A percentile compares a stretch with the other conserved stretches of the same genome.
Conservation (phyloP, 2,797 vertebrate genomes). For the Scomberomorus guttatus region DNA sequence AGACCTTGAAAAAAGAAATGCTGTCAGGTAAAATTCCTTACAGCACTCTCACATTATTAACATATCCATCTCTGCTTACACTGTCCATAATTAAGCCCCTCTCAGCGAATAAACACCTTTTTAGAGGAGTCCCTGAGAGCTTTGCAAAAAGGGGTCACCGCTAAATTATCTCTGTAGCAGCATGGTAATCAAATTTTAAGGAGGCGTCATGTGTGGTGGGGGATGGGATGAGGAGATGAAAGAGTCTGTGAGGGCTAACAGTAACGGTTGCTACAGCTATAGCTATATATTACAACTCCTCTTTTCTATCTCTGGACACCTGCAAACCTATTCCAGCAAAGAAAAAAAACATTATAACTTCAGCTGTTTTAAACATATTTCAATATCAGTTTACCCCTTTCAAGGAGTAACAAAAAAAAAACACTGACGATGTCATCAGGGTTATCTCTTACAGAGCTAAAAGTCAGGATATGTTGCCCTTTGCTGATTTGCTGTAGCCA, state of each 20-base stretch:
- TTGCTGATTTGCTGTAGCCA: no score
- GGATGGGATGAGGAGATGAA: neutral
- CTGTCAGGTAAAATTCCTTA: neutral
- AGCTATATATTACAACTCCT: neutral
- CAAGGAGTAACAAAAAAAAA: no score
- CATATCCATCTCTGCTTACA: neutral
- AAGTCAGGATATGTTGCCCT: no score
- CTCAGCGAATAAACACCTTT: slow-evolving; percentile 24
- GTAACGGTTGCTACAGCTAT: slow-evolving; percentile 2
- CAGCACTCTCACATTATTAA: slow-evolving; percentile 1
- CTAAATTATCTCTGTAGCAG: slow-evolving; percentile 28
- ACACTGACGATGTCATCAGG: no score
- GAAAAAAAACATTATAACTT: neutral
- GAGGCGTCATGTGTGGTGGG: slow-evolving; percentile 8
- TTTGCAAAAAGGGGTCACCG: slow-evolving; percentile 35
- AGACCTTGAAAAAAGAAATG: no score
- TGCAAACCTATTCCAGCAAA: neutral
- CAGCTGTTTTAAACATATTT: no score
- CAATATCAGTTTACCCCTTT: no score
- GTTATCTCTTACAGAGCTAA: no score
- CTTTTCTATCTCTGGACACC: neutral
- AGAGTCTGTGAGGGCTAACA: neutral
- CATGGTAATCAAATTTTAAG: slow-evolving; percentile 39
- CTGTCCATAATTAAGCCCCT: slow-evolving; percentile 1
- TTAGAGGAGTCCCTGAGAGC: slow-evolving; percentile 14